Base-by-base conservation (phyloP, 2,888 invertebrate species). In the Netelia fuscicornis region DNA sequence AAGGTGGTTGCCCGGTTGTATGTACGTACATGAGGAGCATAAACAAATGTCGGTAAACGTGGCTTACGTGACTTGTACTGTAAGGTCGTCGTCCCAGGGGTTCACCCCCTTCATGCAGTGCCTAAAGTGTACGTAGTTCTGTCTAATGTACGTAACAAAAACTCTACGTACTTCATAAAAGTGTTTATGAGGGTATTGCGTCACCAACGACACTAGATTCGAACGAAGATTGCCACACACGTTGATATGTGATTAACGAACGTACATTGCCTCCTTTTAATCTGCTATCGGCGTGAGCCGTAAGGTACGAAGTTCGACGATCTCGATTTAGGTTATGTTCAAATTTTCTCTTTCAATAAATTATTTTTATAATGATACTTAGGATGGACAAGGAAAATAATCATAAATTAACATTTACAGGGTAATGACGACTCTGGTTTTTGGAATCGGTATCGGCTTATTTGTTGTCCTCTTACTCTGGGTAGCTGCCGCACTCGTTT, bases 401-500 rank as follows among this genome's bases (percentile, higher is more conserved):
- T 37, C 17, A 9, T 48, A 10, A 65, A 42, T 25, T 10, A 42
- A 25, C 13, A 70, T 81, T 83, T 78, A 17, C 78, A 89, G 86
- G 90, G 91, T 89, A 77, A 94, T 94, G 94, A 92, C 93, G 88
- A 91, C 92, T 85, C 90, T 93, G 81, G 90, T 94, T 83, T 92
- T 94, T 88, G 94, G 94, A 79, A 95, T 96, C 89, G 97, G 97
- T 90, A 94, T 96, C 86, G 97, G 97, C 88, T 94, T 96, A 84
- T 96, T 97, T 92, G 94, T 96, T 89, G 93, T 97, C 90, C 94
- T 96, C 85, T 93, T 95, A 81, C 92, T 96, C 88, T 97, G 97
- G 96, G 94, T 95, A 87, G 89, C 95, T 81, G 95, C 96, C 48
- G 93, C 96, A 56, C 91, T 96, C 89, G 91, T 96, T 88, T 96